A percentile compares a stretch with the other conserved stretches of the same genome.
Conservation (phyloP, 2,797 vertebrate species). For the Clarias platycephalus region DNA sequence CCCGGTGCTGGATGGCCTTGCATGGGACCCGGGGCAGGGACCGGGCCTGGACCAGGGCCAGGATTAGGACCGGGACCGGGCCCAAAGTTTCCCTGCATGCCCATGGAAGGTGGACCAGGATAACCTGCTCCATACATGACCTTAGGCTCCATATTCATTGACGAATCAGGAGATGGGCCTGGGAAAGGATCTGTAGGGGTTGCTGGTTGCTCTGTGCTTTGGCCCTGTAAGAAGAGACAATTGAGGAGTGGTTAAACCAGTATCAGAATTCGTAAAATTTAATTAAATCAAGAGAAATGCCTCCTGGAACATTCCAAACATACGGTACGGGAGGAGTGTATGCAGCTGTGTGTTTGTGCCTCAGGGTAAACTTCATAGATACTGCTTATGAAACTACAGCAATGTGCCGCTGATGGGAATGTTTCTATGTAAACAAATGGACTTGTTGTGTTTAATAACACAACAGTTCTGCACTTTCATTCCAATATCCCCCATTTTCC, state of each 20-base stretch:
- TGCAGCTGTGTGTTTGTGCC: background rate
- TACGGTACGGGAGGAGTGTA: background rate
- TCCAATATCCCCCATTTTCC: background rate
- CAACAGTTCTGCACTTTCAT: background rate
- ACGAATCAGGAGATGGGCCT: conserved; percentile 80
- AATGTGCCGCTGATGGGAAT: background rate
- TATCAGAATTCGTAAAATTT: background rate
- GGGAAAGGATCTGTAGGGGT: conserved; percentile 83
- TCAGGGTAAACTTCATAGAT: background rate
- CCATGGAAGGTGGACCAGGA: conserved; percentile 82
- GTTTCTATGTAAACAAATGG: background rate
- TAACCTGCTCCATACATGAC: conserved; percentile 86
- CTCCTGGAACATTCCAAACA: background rate
- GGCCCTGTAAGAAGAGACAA: conserved; percentile 72
- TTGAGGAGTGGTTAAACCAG: background rate
- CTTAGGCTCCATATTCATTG: conserved; percentile 88
- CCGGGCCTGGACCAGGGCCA: background rate
- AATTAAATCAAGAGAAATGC: background rate
- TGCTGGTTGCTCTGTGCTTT: conserved; percentile 78
- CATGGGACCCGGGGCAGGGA: conserved; percentile 47
- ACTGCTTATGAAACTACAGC: background rate
- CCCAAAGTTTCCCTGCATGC: conserved; percentile 80
- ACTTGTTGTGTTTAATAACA: background rate
- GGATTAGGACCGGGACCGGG: conserved; percentile 36
- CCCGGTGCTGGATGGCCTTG: conserved; percentile 73